phyloP scores from a whole-genome alignment of 2,888 invertebrate genomes.

The Zhuqinia jingwanae region DNA sequence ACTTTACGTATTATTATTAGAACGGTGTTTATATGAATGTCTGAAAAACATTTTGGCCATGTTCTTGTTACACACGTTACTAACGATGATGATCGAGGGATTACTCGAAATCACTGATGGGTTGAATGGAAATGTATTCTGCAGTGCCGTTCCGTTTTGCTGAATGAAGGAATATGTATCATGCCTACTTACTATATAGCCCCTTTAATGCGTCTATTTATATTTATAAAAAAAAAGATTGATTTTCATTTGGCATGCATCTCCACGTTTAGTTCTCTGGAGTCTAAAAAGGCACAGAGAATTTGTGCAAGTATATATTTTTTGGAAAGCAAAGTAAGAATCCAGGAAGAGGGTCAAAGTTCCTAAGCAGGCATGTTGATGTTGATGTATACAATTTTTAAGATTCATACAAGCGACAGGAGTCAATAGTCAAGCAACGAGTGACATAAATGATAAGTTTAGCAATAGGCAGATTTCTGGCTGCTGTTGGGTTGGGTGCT shows the following conservation, averaged over 20 bases:
- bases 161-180: conserved; percentile 30
- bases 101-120: conserved; percentile 30
- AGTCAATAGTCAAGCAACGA: conserved; percentile 60
- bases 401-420: conserved; percentile 68
- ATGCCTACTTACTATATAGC: conserved; percentile 2
- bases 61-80: conserved; percentile 7
- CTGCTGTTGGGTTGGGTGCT: conserved; percentile 66
- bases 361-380: conserved; percentile 69
- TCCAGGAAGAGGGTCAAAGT: conserved; percentile 78
- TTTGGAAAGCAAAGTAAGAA: conserved; percentile 65
- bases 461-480: conserved; percentile 71
- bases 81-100: background rate
- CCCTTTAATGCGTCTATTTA: conserved; percentile 1
- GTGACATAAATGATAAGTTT: conserved; percentile 73
- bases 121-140: conserved; percentile 39
- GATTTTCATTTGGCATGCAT: conserved; percentile 47
- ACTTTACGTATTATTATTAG: too few species aligned
- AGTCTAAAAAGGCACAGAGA: conserved; percentile 60
- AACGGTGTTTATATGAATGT: background rate
- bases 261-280: conserved; percentile 37
- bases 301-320: conserved; percentile 64
- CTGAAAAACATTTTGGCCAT: conserved; percentile 9
- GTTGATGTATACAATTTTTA: conserved; percentile 51
- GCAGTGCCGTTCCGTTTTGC: conserved; percentile 33
- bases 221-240: conserved; percentile 11